Percentiles rank a stretch among this genome's conserved stretches.
These are phyloP conservation scores for Urocyon cinereoargenteus DNA, from an alignment of 2,797 vertebrate species.

Conservation along the genomic window DNA sequence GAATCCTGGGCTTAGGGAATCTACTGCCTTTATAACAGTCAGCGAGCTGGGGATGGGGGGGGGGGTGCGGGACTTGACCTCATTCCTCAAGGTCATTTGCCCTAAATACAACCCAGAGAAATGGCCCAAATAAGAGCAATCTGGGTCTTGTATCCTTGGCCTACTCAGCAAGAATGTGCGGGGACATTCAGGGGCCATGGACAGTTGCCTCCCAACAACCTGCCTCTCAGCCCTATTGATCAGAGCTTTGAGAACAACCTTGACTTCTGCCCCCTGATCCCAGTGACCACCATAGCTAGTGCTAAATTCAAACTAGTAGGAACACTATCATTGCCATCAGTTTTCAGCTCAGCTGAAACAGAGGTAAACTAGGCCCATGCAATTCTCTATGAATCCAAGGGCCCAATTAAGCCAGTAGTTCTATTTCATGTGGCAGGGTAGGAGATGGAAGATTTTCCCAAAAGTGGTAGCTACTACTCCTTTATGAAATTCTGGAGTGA, in stretches of 20 bases:
- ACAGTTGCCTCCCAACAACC: background rate
- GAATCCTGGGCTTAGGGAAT: background rate
- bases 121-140: background rate
- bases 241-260: conserved; percentile 2
- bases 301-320: background rate
- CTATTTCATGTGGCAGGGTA: background rate
- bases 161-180: background rate
- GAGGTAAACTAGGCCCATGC: background rate
- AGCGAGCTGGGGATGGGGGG: background rate
- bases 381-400: background rate
- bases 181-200: background rate
- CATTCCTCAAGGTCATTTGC: background rate
- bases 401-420: background rate
- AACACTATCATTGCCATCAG: background rate
- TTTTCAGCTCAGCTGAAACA: conserved; percentile 27
- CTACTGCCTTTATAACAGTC: background rate
- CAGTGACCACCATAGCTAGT: background rate
- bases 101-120: background rate
- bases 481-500: conserved; percentile 4
- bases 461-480: background rate
- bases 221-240: background rate
- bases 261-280: background rate
- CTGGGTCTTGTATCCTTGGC: background rate
- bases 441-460: background rate
- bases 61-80: background rate